Base-by-base conservation (phyloP, 2,888 invertebrate species). In the Nomada goodeniana region DNA sequence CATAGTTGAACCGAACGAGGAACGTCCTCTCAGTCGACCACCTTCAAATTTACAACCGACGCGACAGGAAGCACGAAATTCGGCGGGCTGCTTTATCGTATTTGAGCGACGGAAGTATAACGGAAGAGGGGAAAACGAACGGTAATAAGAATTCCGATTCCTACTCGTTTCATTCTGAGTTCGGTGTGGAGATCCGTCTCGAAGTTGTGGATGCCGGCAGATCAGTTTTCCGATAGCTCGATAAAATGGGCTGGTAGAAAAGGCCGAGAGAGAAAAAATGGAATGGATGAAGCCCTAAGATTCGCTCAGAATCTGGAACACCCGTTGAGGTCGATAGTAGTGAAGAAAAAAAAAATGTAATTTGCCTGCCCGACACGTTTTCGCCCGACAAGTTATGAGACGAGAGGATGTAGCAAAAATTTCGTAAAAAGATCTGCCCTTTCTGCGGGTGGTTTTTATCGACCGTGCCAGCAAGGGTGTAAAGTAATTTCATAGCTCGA, bases 91-190 rank as follows among this genome's bases (percentile, higher is more conserved):
- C 74, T 74, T 83, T 78, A 83, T 78, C 78, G 83, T 55, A 26
- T 73, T 77, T 44, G 72, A 60, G 23, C 26, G 72, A 29, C n/a
- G 61, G 53, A 60, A 65, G 52, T 77, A 74, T 67, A 83, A 64
- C 57, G 59, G 59, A 53, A 20, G 20, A 68, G 53, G 53, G n/a
- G 52, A 76, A 53, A 70, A 60, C 65, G 71, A 78, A 69, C 44
- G 79, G 72, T 80, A 84, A 83, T 84, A 84, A 80, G 80, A 80
- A 84, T 84, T 83, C 83, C 80, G 83, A 83, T 76, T 80, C 61
- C 71, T 59, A 61, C 79, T 59, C 83, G 78, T 82, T 76, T 75
- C 83, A 74, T 71, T 79, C 64, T 68, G 70, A 79, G 79, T 75
- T 73, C 61, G 7, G 59, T 63, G 65, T 44, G 53, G 69, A 70